phyloP scores from a whole-genome alignment of 2,888 invertebrate genomes.

The Drosophila phalerata region DNA sequence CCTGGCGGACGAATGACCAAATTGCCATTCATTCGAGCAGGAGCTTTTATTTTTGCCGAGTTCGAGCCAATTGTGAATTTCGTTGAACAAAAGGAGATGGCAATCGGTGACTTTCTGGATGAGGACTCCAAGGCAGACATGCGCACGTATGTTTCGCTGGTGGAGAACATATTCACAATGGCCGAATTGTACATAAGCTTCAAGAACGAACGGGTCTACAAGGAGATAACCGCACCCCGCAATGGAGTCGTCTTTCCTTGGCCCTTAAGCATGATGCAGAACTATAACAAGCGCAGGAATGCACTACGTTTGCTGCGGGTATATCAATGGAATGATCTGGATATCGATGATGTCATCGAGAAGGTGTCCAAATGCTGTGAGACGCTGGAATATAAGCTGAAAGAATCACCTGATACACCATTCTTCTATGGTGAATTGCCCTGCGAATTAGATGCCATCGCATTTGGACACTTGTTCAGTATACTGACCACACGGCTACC shows the following conservation, averaged over 20 bases:
- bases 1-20: conserved; percentile 91
- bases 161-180: conserved; percentile 94
- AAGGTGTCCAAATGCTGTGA: conserved; percentile 93
- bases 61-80: conserved; percentile 96
- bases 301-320: conserved; percentile 91
- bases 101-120: conserved; percentile 90
- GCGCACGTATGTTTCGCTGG: conserved; percentile 96
- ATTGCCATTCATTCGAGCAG: conserved; percentile 96
- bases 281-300: conserved; percentile 90
- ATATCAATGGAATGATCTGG: conserved; percentile 93
- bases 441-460: conserved; percentile 97
- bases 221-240: conserved; percentile 92
- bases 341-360: conserved; percentile 90
- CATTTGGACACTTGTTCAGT: conserved; percentile 98
- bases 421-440: conserved; percentile 93
- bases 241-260: conserved; percentile 97
- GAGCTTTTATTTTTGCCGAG: conserved; percentile 95
- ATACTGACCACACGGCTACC: conserved; percentile 96
- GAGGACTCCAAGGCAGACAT: conserved; percentile 94
- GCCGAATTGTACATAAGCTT: conserved; percentile 96
- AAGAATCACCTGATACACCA: conserved; percentile 88
- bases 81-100: conserved; percentile 93
- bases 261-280: conserved; percentile 94
- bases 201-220: conserved; percentile 92
- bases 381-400: conserved; percentile 93